phyloP scores from a whole-genome alignment of 2,797 vertebrate species.

The Selene dorsalis region DNA sequence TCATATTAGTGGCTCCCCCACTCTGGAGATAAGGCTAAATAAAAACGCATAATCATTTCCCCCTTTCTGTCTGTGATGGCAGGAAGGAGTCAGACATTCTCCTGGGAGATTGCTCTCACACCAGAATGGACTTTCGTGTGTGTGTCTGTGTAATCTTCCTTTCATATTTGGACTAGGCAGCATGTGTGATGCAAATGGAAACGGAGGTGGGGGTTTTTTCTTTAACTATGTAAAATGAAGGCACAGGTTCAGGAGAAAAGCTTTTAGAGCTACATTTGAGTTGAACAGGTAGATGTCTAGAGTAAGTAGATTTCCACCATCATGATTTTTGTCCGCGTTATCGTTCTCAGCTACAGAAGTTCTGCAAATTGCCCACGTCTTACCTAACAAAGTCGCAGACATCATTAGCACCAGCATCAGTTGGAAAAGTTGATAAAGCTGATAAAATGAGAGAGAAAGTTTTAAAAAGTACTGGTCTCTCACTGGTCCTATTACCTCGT shows the following conservation, averaged over 20 bases:
- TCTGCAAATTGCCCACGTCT: slow-evolving; percentile 3
- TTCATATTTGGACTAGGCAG: slow-evolving; percentile 50
- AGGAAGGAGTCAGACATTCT: slow-evolving; percentile 76
- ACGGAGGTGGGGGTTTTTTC: slow-evolving; percentile 20
- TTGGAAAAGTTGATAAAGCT: slow-evolving; percentile 49
- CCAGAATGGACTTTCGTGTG: slow-evolving; percentile 42
- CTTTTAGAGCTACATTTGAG: slow-evolving; percentile 58
- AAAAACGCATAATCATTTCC: slow-evolving; percentile 75
- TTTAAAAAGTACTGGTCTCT: slow-evolving; percentile 43
- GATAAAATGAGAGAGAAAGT: slow-evolving; percentile 43
- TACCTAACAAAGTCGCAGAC: background rate
- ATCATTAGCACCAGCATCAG: background rate
- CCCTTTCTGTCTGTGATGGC: slow-evolving; percentile 64
- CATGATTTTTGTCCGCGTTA: slow-evolving; percentile 24
- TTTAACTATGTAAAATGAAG: slow-evolving; percentile 44
- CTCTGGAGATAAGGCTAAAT: slow-evolving; percentile 79
- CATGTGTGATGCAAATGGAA: slow-evolving; percentile 66
- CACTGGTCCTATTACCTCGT: slow-evolving; percentile 50
- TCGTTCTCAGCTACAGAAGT: background rate
- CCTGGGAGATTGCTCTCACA: slow-evolving; percentile 66
- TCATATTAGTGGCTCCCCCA: slow-evolving; percentile 79
- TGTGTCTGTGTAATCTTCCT: slow-evolving; percentile 43
- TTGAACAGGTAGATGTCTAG: slow-evolving; percentile 11
- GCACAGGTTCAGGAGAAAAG: slow-evolving; percentile 36
- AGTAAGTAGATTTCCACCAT: slow-evolving; percentile 39